Evolutionary conservation across 2,888 invertebrate species (phyloP).

Genomic region (Laothoe populi): DNA sequence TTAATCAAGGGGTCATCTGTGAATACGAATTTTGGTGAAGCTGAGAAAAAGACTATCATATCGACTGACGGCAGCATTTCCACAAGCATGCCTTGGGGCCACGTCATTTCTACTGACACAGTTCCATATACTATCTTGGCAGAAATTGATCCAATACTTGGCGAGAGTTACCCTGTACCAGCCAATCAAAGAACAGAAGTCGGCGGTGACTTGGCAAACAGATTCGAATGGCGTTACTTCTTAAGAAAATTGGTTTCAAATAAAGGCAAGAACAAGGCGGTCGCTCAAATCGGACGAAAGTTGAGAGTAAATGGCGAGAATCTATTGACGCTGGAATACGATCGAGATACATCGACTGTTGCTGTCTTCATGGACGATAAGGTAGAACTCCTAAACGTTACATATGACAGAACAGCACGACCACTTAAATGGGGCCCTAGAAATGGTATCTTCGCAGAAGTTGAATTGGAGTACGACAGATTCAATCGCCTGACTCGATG

Average conservation of each 20-base stretch:
- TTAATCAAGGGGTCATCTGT: slow-evolving; percentile 95
- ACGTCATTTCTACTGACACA: slow-evolving; percentile 94
- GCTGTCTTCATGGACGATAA: slow-evolving; percentile 95
- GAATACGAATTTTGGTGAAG: slow-evolving; percentile 91
- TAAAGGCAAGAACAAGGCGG: slow-evolving; percentile 87
- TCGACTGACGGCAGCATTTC: slow-evolving; percentile 93
- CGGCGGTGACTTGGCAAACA: slow-evolving; percentile 94
- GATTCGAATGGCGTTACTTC: slow-evolving; percentile 98
- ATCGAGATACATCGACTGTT: slow-evolving; percentile 93
- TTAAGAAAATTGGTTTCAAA: slow-evolving; percentile 89
- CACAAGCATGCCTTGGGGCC: slow-evolving; percentile 93
- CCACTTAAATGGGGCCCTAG: slow-evolving; percentile 94
- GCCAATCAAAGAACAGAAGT: slow-evolving; percentile 96
- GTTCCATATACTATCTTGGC: slow-evolving; percentile 95
- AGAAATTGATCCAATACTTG: slow-evolving; percentile 94
- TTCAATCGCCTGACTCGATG: slow-evolving; percentile 95
- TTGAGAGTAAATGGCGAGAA: slow-evolving; percentile 96
- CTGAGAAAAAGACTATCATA: slow-evolving; percentile 92
- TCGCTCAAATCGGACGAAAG: slow-evolving; percentile 94
- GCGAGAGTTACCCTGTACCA: slow-evolving; percentile 95
- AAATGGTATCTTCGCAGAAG: slow-evolving; percentile 94
- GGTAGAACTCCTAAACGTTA: slow-evolving; percentile 93
- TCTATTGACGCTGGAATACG: slow-evolving; percentile 95
- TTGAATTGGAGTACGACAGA: slow-evolving; percentile 96
- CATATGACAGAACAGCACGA: slow-evolving; percentile 93